Percentiles rank a stretch among this genome's conserved stretches.
Conservation (phyloP, 2,113 vertebrate species). For the Riparia riparia region DNA sequence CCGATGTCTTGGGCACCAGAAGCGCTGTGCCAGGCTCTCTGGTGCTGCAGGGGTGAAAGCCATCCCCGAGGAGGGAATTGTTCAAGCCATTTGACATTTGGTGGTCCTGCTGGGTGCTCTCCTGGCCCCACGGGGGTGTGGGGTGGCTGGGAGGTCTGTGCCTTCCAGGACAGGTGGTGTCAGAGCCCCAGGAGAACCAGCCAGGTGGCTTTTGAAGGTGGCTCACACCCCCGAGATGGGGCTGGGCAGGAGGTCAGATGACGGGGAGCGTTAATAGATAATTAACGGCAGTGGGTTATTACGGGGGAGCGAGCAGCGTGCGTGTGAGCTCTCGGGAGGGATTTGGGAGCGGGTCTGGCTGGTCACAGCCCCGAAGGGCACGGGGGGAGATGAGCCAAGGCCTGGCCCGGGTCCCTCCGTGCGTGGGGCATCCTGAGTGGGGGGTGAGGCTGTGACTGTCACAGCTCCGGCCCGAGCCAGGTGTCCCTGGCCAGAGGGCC, state of each 20-base stretch:
- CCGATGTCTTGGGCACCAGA: fast-evolving
- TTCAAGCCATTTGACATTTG: fast-evolving
- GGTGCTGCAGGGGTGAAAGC: neutral
- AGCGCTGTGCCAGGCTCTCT: neutral
- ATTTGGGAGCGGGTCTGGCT: neutral
- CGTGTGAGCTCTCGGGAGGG: neutral
- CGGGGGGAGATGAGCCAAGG: neutral
- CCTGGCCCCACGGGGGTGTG: fast-evolving
- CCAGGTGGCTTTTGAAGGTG: neutral
- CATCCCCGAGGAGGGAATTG: fast-evolving
- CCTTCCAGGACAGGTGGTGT: neutral
- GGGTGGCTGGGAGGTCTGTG: neutral
- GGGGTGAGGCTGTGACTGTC: neutral
- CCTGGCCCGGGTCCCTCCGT: fast-evolving
- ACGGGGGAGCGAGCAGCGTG: neutral
- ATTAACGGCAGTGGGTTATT: slow-evolving; percentile 39
- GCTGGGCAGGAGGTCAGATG: neutral
- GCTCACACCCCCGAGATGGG: neutral
- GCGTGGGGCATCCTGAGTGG: fast-evolving
- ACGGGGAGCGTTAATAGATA: neutral
- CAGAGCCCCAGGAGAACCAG: neutral
- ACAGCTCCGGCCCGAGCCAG: fast-evolving
- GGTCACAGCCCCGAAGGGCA: neutral
- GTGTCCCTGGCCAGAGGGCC: fast-evolving
- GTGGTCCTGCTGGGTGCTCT: neutral